Base-by-base conservation (phyloP, 1,140 invertebrate genomes). In the Mycetomoellerius zeteki region DNA sequence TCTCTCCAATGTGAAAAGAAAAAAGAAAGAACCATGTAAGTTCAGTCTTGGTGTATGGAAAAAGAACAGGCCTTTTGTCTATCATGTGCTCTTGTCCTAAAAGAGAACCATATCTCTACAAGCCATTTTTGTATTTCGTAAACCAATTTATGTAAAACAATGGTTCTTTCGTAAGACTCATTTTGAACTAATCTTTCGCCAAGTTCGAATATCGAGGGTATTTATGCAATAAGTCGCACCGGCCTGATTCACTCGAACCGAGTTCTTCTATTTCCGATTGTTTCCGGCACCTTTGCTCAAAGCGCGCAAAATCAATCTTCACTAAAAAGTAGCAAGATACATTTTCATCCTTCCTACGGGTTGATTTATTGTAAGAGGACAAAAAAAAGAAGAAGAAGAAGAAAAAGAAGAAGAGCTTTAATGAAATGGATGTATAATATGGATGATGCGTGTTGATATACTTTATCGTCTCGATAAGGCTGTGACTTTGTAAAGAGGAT, bases 401-500 rank as follows among this genome's bases (percentile, higher is more conserved):
- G 19, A 30, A 37, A 10, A n/a, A 54, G 6, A 47, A n/a, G 54
- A 64, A 37, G 37, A 65, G 60, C 56, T 76, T 76, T 62, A 77
- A 77, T 14, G 56, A 77, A 58, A 89, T 84, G 65, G 54, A 85
- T 87, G 37, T 89, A 78, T 69, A 88, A 67, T 56, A 62, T 86
- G 73, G 73, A 71, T 80, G 54, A 85, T 88, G 81, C 56, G 62
- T 85, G 60, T 75, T 60, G 86, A 90, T 91, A 90, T 91, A 81
- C 86, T 85, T 89, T 87, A 84, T 54, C 85, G 64, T 91, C 52
- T 21, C 67, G 86, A 93, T 73, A 89, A 91, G 92, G 92, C 92
- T 93, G 92, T 93, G 92, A 93, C 91, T 92, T 92, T 92, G 87
- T 93, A 90, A 92, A 27, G 86, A 64, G 33, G 30, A 88, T 80